These are phyloP conservation scores for Alectura lathami DNA, from an alignment of 2,113 vertebrate genomes.

Conservation along the genomic window DNA sequence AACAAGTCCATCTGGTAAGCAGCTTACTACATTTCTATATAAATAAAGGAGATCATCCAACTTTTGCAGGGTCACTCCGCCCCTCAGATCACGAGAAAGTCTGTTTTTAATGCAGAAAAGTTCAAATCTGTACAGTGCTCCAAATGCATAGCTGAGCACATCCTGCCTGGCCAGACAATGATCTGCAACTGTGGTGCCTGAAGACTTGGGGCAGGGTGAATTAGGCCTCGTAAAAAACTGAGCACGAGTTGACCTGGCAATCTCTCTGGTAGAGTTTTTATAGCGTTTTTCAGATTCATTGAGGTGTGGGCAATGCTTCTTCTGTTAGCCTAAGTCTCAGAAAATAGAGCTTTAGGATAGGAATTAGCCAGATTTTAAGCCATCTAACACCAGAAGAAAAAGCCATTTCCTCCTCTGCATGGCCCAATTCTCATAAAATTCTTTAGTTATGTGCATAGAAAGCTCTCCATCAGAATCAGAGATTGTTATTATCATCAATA, in stretches of 20 bases:
- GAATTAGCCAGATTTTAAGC: neutral
- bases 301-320: neutral
- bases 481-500: neutral
- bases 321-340: neutral
- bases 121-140: neutral
- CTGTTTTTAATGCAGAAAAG: conserved; percentile 41
- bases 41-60: conserved; percentile 59
- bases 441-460: neutral
- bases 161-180: neutral
- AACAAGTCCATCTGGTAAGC: conserved; percentile 67
- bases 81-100: conserved; percentile 47
- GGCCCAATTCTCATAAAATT: neutral
- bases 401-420: neutral
- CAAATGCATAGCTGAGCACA: conserved; percentile 4
- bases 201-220: neutral
- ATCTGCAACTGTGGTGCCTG: neutral
- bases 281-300: neutral
- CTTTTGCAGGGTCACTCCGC: conserved; percentile 17
- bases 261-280: neutral
- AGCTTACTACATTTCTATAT: conserved; percentile 53
- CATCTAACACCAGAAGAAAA: neutral
- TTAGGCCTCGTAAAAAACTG: neutral
- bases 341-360: neutral
- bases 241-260: neutral
- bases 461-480: neutral